phyloP scores from a whole-genome alignment of 2,113 vertebrate species.

The Rhizomys pruinosus region DNA sequence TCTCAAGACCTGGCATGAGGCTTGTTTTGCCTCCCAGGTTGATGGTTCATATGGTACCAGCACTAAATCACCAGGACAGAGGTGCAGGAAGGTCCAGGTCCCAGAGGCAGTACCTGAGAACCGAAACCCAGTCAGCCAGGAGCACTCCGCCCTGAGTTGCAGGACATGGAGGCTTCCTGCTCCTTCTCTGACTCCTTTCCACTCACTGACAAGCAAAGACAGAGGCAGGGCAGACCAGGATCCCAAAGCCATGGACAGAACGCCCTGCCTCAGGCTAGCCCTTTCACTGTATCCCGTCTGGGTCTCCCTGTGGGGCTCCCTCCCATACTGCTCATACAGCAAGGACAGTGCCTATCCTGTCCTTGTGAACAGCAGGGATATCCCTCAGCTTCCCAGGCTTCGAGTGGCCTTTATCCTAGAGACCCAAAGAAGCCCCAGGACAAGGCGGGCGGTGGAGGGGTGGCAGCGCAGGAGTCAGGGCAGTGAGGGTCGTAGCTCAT shows the following conservation, averaged over 20 bases:
- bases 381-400: background rate
- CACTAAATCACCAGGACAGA: background rate
- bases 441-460: no score
- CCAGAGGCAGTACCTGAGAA: background rate
- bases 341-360: background rate
- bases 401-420: conserved; percentile 25
- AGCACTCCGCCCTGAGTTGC: background rate
- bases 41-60: background rate
- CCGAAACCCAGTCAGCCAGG: background rate
- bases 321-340: background rate
- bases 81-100: background rate
- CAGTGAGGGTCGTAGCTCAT: background rate
- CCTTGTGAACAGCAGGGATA: background rate
- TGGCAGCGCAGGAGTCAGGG: no score
- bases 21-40: background rate
- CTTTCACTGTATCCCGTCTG: background rate
- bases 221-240: background rate
- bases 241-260: background rate
- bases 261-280: background rate
- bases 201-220: background rate
- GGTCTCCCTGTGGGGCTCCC: background rate
- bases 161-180: background rate
- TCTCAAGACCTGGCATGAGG: background rate
- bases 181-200: background rate
- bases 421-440: background rate